Conservation (phyloP, 2,797 vertebrate species). For the Coranthus polyacanthus region DNA sequence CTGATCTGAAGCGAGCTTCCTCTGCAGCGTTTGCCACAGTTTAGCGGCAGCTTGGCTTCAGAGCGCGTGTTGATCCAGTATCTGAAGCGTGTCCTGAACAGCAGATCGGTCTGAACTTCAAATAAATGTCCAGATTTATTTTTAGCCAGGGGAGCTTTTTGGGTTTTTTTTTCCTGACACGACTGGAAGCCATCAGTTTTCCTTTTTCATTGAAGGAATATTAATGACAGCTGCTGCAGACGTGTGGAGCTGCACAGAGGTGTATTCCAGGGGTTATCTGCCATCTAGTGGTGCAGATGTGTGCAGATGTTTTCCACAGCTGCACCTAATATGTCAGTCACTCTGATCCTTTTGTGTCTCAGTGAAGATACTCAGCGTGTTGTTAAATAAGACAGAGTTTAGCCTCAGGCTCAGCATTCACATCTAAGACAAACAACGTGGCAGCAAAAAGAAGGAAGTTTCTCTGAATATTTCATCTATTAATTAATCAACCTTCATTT, state of each 20-base stretch:
- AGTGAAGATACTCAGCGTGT: too few relatives aligned
- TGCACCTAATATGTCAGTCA: background rate
- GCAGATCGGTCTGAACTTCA: conserved; percentile 3
- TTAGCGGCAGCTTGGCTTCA: conserved; percentile 19
- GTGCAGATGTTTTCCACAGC: conserved; percentile 62
- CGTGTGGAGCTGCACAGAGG: background rate
- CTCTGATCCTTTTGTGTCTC: background rate
- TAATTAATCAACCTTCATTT: too few relatives aligned
- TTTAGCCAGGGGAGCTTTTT: background rate
- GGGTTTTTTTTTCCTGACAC: background rate
- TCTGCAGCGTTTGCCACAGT: conserved; percentile 14
- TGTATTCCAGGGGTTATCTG: conserved; percentile 51
- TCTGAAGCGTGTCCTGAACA: conserved; percentile 14
- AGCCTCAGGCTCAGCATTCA: too few relatives aligned
- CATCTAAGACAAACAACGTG: too few relatives aligned
- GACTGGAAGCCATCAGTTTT: conserved; percentile 18
- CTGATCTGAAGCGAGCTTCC: conserved; percentile 36
- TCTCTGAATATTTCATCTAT: too few relatives aligned
- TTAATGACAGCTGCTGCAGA: conserved; percentile 30
- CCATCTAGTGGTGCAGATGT: conserved; percentile 71
- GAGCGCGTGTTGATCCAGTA: conserved; percentile 13
- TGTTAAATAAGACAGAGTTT: too few relatives aligned
- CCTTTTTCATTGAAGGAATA: conserved; percentile 20
- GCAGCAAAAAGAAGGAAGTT: too few relatives aligned
- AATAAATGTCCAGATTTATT: conserved; percentile 14